These are phyloP conservation scores for Rhynchonycteris naso DNA, from an alignment of 2,797 vertebrate species.

Conservation along the genomic window DNA sequence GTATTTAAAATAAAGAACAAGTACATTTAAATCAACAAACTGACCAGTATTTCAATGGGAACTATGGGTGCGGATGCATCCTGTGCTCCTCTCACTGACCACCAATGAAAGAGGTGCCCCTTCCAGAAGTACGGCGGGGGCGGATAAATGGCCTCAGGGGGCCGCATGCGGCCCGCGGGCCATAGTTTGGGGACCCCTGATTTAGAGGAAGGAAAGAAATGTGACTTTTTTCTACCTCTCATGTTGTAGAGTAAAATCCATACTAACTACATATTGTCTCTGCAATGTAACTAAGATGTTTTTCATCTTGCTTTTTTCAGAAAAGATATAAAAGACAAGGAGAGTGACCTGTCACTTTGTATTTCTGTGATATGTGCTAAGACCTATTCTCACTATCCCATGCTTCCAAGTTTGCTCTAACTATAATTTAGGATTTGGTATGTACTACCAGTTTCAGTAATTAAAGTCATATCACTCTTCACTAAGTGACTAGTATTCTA, in stretches of 20 bases:
- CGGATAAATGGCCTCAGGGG: too few species aligned
- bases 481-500: background rate
- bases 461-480: background rate
- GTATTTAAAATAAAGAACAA: too few species aligned
- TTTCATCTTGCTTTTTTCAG: background rate
- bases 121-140: too few species aligned
- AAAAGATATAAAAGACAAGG: slow-evolving; percentile 1
- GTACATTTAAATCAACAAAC: too few species aligned
- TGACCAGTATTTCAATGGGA: too few species aligned
- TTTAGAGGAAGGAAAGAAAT: background rate
- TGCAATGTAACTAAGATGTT: background rate
- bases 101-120: too few species aligned
- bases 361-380: background rate
- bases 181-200: too few species aligned
- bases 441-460: background rate
- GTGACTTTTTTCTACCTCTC: background rate
- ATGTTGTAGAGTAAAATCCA: background rate
- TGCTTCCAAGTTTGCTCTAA: background rate
- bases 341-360: background rate
- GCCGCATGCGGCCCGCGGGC: too few species aligned
- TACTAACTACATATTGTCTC: background rate
- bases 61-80: too few species aligned
- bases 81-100: too few species aligned
- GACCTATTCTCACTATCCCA: background rate
- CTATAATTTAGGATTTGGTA: background rate